Conservation (phyloP, 2,797 vertebrate genomes). For the Vespertilio murinus region DNA sequence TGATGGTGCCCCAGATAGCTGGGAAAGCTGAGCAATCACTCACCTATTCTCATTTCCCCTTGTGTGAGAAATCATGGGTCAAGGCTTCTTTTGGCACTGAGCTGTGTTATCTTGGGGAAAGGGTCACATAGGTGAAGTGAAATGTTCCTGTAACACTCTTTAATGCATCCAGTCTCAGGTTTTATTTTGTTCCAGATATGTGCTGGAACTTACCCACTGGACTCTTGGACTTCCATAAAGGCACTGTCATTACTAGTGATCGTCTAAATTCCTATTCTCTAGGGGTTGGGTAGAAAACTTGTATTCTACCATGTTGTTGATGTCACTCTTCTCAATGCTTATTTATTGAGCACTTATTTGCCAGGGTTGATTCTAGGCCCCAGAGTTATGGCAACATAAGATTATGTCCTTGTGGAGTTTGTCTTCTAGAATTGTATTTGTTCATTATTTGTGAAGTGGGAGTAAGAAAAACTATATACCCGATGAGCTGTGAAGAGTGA, state of each 20-base stretch:
- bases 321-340: not conserved
- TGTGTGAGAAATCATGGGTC: not conserved
- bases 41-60: not conserved
- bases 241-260: no score
- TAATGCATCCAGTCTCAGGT: not conserved
- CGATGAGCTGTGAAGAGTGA: not conserved
- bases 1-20: not conserved
- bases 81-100: not conserved
- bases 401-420: not conserved
- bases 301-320: not conserved
- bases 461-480: not conserved
- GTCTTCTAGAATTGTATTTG: not conserved
- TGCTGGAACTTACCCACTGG: not conserved
- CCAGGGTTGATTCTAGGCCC: not conserved
- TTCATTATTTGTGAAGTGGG: not conserved
- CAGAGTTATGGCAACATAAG: not conserved
- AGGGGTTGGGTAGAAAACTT: not conserved
- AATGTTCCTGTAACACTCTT: not conserved
- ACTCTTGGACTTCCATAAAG: not conserved
- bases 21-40: not conserved
- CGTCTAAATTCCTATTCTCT: not conserved
- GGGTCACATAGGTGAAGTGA: not conserved
- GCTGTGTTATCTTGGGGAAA: not conserved
- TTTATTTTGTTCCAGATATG: not conserved
- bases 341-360: not conserved